phyloP scores from a whole-genome alignment of 2,888 invertebrate genomes.

The Perithous albicinctus region DNA sequence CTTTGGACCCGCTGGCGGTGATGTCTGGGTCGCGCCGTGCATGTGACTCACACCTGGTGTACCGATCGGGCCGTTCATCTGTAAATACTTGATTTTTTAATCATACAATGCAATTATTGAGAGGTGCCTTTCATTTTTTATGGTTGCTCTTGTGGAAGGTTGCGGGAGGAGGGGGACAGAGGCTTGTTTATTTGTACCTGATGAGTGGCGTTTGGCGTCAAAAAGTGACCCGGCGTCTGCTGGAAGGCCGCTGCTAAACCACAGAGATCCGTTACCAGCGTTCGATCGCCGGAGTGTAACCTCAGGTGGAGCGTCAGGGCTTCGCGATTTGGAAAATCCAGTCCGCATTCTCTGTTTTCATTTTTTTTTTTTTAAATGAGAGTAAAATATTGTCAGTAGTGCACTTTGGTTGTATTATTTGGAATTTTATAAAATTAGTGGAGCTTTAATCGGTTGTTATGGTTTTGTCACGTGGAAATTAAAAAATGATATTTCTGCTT shows the following conservation, averaged over 20 bases:
- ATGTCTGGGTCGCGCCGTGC: constrained; percentile 84
- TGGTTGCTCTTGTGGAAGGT: background rate
- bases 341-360: constrained; percentile 87
- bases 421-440: background rate
- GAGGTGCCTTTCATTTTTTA: background rate
- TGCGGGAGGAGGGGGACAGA: background rate
- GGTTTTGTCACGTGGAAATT: no score
- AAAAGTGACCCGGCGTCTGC: constrained; percentile 88
- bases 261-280: constrained; percentile 92
- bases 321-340: constrained; percentile 89
- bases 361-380: background rate
- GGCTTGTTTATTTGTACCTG: constrained; percentile 76
- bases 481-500: no score
- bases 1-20: constrained; percentile 85
- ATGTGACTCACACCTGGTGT: constrained; percentile 82
- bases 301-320: constrained; percentile 92
- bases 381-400: background rate
- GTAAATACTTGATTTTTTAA: constrained; percentile 70
- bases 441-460: background rate
- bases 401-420: background rate
- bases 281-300: constrained; percentile 92
- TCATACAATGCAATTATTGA: constrained; percentile 51
- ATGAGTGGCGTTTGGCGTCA: constrained; percentile 82
- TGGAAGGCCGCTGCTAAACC: constrained; percentile 92
- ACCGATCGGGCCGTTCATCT: constrained; percentile 84